Conservation (phyloP, 2,797 vertebrate species). For the Lutjanus campechanus region DNA sequence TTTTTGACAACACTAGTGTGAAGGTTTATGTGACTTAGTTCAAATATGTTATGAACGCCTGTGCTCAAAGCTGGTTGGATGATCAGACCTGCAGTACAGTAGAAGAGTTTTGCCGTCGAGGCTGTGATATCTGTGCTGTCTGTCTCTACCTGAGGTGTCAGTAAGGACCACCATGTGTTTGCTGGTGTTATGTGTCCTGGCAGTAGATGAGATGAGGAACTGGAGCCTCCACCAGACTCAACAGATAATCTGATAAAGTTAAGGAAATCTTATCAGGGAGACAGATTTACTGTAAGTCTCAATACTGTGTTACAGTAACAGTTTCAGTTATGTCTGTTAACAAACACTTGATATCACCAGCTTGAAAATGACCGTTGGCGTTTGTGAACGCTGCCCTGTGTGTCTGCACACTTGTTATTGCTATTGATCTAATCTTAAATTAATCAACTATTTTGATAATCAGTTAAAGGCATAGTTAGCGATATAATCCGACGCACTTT, state of each 20-base stretch:
- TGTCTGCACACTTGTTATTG: no score
- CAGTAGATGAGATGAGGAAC: conserved; percentile 16
- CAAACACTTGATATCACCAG: no score
- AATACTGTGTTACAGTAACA: neutral
- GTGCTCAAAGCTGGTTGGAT: neutral
- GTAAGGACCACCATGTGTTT: neutral
- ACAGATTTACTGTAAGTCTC: conserved; percentile 23
- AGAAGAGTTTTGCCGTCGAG: neutral
- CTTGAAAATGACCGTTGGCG: no score
- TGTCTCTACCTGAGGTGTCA: conserved; percentile 7
- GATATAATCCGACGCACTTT: no score
- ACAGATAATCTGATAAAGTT: conserved; percentile 19
- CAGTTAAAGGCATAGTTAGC: no score
- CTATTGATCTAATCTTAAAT: no score
- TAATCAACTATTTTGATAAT: no score
- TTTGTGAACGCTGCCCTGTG: no score
- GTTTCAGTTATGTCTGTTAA: no score
- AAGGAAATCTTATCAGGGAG: conserved; percentile 21
- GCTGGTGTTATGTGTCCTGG: neutral
- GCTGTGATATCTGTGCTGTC: conserved; percentile 1
- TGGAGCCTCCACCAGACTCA: conserved; percentile 16
- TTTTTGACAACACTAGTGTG: no score
- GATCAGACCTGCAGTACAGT: neutral
- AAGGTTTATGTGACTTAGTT: no score
- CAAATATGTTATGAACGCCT: no score